phyloP scores from a whole-genome alignment of 2,797 vertebrate species.

The Galaxias olidus region DNA sequence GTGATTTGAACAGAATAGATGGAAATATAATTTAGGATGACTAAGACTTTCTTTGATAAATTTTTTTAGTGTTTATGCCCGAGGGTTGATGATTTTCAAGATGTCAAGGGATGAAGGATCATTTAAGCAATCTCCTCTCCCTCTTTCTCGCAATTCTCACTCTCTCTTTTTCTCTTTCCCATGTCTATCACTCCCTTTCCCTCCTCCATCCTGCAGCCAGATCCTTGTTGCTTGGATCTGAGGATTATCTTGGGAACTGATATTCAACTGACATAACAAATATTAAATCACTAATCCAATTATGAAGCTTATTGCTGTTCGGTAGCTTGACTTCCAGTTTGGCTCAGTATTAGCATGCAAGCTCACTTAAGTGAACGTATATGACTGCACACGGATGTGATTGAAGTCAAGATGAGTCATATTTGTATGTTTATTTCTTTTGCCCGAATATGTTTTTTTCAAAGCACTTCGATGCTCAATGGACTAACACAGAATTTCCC shows the following conservation, averaged over 20 bases:
- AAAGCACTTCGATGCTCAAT: too few relatives aligned
- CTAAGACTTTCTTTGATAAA: constrained; percentile 28
- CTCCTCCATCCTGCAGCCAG: not conserved
- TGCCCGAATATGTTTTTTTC: too few relatives aligned
- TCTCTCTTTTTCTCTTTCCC: too few relatives aligned
- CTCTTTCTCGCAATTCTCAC: constrained; percentile 8
- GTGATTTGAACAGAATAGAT: constrained; percentile 11
- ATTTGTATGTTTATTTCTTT: too few relatives aligned
- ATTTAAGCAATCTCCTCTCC: constrained; percentile 10
- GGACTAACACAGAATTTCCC: too few relatives aligned
- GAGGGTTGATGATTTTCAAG: constrained; percentile 21
- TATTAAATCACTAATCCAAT: constrained; percentile 49
- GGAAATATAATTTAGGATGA: constrained; percentile 6
- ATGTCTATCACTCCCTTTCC: too few relatives aligned
- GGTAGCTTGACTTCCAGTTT: constrained; percentile 25
- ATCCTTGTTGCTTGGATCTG: constrained; percentile 27
- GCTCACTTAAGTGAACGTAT: constrained; percentile 17
- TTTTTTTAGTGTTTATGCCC: constrained; percentile 30
- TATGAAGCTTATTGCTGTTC: constrained; percentile 27
- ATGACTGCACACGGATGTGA: constrained; percentile 19
- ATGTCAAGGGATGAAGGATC: constrained; percentile 25
- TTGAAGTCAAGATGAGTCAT: constrained; percentile 4
- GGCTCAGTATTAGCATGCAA: constrained; percentile 24
- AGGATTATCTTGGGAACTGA: constrained; percentile 41
- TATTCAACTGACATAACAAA: constrained; percentile 46